Percentiles rank a stretch among this genome's conserved stretches.
These are phyloP conservation scores for Varecia variegata DNA, from an alignment of 2,797 vertebrate species.

Conservation along the genomic window DNA sequence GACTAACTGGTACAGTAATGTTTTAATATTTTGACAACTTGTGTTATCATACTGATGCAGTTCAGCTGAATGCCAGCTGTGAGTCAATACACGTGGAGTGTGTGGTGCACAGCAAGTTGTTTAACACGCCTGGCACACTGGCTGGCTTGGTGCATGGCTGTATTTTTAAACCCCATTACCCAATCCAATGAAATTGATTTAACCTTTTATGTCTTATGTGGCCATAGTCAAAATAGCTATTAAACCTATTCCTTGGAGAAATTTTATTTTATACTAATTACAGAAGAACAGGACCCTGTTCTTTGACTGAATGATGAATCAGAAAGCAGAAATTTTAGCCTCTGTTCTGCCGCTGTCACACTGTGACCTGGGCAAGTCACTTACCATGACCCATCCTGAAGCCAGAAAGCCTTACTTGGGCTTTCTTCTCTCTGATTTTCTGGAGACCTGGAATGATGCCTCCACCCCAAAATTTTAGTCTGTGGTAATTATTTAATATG, in stretches of 20 bases:
- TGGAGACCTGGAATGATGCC: not conserved
- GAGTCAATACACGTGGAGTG: not conserved
- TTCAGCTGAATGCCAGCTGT: not conserved
- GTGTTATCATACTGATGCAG: not conserved
- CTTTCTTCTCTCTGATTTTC: not conserved
- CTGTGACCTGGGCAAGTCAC: not conserved
- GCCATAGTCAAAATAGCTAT: slow-evolving; percentile 16
- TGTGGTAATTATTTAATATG: not conserved
- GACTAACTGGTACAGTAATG: not conserved
- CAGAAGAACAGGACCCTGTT: not conserved
- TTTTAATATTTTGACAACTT: slow-evolving; percentile 40
- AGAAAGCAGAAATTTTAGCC: not conserved
- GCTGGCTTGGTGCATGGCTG: not conserved
- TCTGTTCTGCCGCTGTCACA: not conserved
- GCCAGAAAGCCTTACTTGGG: not conserved
- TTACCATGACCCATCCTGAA: not conserved
- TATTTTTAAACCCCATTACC: not conserved
- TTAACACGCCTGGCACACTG: not conserved
- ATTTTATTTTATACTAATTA: not conserved
- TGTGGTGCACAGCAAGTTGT: not conserved
- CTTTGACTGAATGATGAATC: not conserved
- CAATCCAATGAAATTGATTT: not conserved
- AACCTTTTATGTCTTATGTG: not conserved
- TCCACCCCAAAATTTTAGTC: not conserved
- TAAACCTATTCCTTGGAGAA: not conserved